phyloP scores from a whole-genome alignment of 2,113 vertebrate species.

The Burhinus bistriatus region DNA sequence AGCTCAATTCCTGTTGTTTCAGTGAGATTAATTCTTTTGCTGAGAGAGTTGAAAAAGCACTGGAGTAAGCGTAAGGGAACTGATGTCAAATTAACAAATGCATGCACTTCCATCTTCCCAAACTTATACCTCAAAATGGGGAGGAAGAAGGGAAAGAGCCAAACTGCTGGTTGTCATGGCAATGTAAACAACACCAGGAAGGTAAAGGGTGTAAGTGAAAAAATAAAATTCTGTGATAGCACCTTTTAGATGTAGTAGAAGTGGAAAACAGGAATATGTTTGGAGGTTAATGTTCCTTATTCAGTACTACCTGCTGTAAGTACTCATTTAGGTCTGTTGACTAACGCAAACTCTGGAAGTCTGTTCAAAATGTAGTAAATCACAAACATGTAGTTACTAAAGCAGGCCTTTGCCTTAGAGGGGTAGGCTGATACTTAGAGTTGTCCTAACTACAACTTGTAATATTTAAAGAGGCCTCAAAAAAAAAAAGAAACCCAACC shows the following conservation, averaged over 20 bases:
- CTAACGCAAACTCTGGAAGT: not conserved
- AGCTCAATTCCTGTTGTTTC: not conserved
- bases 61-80: not conserved
- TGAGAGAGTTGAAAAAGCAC: not conserved
- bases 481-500: not conserved
- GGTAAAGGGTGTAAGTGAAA: not conserved
- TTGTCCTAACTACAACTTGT: not conserved
- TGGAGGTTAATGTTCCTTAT: not conserved
- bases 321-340: not conserved
- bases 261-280: not conserved
- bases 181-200: not conserved
- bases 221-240: not conserved
- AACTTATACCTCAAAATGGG: not conserved
- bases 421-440: not conserved
- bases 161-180: not conserved
- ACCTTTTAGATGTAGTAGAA: not conserved
- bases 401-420: not conserved
- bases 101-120: not conserved
- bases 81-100: not conserved
- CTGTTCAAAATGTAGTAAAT: not conserved
- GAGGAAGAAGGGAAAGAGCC: not conserved
- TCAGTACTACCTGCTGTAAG: not conserved
- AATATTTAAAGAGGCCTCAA: not conserved
- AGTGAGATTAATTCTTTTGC: not conserved
- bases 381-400: not conserved